Evolutionary conservation across 2,113 vertebrate genomes (phyloP).

Genomic region (Brienomyrus brachyistius): DNA sequence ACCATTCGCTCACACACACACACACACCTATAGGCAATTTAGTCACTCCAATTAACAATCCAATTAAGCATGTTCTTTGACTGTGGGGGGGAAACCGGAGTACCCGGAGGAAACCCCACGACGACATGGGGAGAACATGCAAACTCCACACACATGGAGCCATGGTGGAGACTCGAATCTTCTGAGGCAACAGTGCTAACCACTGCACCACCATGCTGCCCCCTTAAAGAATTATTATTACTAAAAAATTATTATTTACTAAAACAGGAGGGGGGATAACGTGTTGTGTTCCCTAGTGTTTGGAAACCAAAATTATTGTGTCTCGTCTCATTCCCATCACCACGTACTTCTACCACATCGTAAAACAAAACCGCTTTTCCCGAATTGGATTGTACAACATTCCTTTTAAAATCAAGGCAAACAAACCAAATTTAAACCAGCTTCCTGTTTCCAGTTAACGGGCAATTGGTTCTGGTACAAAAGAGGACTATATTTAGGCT

Average conservation of each 20-base stretch:
- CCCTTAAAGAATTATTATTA: neutral
- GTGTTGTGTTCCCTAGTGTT: neutral
- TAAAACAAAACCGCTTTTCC: neutral
- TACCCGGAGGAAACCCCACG: neutral
- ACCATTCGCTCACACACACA: neutral
- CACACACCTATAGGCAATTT: neutral
- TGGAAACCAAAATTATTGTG: neutral
- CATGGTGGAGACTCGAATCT: neutral
- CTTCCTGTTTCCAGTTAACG: conserved; percentile 25
- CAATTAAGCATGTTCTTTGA: neutral
- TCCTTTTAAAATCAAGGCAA: conserved; percentile 7
- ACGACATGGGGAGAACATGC: neutral
- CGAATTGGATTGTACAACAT: neutral
- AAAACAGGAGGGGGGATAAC: neutral
- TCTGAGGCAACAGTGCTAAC: neutral
- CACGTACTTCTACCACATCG: neutral
- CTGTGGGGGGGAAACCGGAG: neutral
- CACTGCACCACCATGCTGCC: neutral
- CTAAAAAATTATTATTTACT: neutral
- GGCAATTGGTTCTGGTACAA: neutral
- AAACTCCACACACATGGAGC: neutral
- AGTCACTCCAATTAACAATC: neutral
- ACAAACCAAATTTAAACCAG: conserved; percentile 5
- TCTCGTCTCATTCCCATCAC: neutral
- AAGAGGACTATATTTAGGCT: conserved; percentile 12